Percentiles rank a stretch among this genome's conserved stretches.
Conservation (phyloP, 2,888 invertebrate genomes). For the Mantis religiosa region DNA sequence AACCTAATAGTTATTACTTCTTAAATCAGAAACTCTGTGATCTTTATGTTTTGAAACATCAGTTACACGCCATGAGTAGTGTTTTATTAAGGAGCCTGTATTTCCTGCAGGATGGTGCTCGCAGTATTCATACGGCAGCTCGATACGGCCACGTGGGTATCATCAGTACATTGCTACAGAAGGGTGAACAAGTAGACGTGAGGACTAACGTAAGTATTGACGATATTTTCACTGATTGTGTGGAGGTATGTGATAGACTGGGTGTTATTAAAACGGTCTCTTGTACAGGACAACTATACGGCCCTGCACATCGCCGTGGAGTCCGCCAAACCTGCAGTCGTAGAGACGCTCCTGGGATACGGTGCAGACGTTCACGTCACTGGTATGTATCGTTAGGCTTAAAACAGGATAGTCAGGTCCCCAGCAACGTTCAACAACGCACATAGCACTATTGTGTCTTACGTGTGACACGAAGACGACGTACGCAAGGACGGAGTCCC, state of each 20-base stretch:
- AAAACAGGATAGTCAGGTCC: no score
- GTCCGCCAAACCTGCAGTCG: conserved; percentile 88
- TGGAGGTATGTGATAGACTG: not conserved
- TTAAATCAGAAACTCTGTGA: no score
- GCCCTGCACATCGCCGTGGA: conserved; percentile 97
- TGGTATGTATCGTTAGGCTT: conserved; percentile 44
- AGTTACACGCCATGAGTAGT: not conserved
- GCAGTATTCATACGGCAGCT: conserved; percentile 97
- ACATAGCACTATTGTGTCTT: no score
- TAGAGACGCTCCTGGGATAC: conserved; percentile 91
- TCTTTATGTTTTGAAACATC: no score
- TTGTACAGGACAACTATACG: conserved; percentile 86
- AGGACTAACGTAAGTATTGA: conserved; percentile 77
- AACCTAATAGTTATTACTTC: no score
- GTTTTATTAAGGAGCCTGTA: not conserved
- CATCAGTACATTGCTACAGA: conserved; percentile 90
- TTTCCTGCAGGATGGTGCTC: conserved; percentile 72
- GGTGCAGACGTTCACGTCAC: conserved; percentile 96
- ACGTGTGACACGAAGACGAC: no score
- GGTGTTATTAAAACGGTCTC: not conserved
- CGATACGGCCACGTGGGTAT: conserved; percentile 95
- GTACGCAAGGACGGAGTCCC: no score
- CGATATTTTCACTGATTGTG: not conserved
- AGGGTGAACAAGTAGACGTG: conserved; percentile 95
- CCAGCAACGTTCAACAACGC: no score